These are phyloP conservation scores for Catharus bicknelli DNA, from an alignment of 2,113 vertebrate genomes.

Conservation along the genomic window DNA sequence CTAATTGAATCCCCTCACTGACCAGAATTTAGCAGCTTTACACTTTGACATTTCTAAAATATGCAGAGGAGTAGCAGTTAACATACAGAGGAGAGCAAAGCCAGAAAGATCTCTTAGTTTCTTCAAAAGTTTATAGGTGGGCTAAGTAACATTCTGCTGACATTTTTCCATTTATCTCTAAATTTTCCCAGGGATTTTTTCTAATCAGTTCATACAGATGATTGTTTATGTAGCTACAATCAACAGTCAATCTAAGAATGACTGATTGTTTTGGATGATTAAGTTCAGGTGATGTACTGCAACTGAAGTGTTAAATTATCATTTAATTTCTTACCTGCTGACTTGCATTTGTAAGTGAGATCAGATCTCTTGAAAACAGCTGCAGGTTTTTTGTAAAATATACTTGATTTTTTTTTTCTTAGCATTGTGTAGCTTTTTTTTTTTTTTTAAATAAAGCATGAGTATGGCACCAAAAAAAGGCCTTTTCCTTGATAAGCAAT, in stretches of 20 bases:
- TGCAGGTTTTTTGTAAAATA: constrained; percentile 47
- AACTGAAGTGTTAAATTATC: constrained; percentile 27
- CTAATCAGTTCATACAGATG: background rate
- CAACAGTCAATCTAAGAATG: background rate
- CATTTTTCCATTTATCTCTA: background rate
- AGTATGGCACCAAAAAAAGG: constrained; percentile 41
- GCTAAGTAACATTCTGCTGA: background rate
- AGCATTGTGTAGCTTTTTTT: constrained; percentile 16
- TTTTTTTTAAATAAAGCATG: constrained; percentile 59
- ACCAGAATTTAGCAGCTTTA: background rate
- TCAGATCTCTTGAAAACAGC: constrained; percentile 2
- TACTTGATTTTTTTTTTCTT: constrained; percentile 36
- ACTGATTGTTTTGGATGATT: background rate
- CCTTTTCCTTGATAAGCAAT: background rate
- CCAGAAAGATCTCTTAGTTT: background rate
- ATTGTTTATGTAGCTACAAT: constrained; percentile 1
- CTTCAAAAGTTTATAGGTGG: background rate
- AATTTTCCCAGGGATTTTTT: background rate
- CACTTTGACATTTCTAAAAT: background rate
- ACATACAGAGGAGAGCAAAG: background rate
- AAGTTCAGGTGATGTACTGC: constrained; percentile 23
- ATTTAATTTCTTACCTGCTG: constrained; percentile 29
- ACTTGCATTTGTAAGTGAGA: constrained; percentile 14
- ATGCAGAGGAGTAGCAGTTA: background rate
- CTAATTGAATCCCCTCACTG: background rate